Evolutionary conservation across 2,888 invertebrate genomes (phyloP), one percentile per base, ranked within the genome.

Genomic region (Eupeodes latifasciatus): DNA sequence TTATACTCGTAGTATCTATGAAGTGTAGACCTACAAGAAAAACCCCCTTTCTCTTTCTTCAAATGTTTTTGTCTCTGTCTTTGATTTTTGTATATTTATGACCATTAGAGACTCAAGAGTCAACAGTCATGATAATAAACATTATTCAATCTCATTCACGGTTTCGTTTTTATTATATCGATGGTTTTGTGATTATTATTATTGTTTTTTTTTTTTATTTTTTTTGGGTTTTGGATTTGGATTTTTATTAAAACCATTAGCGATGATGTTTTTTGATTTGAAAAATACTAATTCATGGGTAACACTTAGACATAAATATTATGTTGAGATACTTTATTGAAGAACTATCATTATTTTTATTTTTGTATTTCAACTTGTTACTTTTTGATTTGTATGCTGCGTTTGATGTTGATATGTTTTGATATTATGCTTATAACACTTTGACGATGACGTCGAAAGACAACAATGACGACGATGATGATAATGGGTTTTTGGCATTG

Each of bases 121-220:
- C 88, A 88, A 85, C 88, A 84, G 84, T 61, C 81, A 84, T 81
- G 84, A 88, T 88, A 77, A 88, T 88, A 88, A 88, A 88, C 85
- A 88, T 88, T 77, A 84, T 85, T 84, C 85, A 88, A 77, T 88
- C 88, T 88, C 81, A 85, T 85, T 88, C 87, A 81, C 77, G 77
- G 77, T 78, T 88, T 88, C 67, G 81, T 75, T 88, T 78, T 81
- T 81, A 78, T 85, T 85, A 78, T 88, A 81, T 88, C 88, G 85
- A 88, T 88, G 84, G 77, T 34, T 55, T 77, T 81, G 75, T 81
- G 78, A 85, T 88, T 74, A 59, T 78, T 77, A 19, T 62, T 81
- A 44, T 67, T 75, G 11, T 62, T 9, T 66, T 59, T 74, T 85
- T 76, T 27, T 77, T 66, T 59, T 79, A 5, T 4, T 40, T 40